phyloP scores from a whole-genome alignment of 2,113 vertebrate genomes.

The Austrofundulus limnaeus region DNA sequence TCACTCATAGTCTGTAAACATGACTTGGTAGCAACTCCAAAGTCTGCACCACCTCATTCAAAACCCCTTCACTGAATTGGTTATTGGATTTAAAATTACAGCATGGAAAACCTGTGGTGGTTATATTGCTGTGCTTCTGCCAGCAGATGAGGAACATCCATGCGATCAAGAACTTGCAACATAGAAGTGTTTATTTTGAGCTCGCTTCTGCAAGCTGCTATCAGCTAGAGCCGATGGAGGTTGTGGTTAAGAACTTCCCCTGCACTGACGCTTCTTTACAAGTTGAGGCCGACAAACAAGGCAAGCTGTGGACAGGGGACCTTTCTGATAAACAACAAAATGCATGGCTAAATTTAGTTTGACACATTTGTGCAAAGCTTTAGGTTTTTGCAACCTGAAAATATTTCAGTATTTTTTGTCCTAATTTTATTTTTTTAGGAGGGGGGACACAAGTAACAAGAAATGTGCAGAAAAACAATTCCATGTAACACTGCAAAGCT shows the following conservation, averaged over 20 bases:
- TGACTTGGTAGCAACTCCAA: conserved; percentile 51
- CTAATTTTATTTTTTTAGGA: conserved; percentile 16
- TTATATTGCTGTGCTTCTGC: conserved; percentile 13
- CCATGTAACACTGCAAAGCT: conserved; percentile 48
- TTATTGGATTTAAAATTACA: conserved; percentile 31
- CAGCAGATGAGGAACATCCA: conserved; percentile 15
- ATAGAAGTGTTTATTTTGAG: conserved; percentile 22
- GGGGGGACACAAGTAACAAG: conserved; percentile 15
- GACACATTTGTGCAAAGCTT: not conserved
- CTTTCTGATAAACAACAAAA: conserved; percentile 23
- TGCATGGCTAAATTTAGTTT: conserved; percentile 17
- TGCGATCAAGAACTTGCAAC: not conserved
- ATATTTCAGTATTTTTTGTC: not conserved
- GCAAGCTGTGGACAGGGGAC: not conserved
- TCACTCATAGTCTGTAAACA: conserved; percentile 67
- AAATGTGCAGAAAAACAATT: conserved; percentile 33
- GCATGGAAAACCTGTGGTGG: not conserved
- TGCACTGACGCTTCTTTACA: conserved; percentile 5
- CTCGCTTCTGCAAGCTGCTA: conserved; percentile 26
- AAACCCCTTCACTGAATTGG: conserved; percentile 21
- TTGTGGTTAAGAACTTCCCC: conserved; percentile 47
- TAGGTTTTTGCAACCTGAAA: conserved; percentile 5
- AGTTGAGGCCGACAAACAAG: conserved; percentile 7
- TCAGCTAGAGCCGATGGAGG: conserved; percentile 2
- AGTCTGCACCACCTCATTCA: conserved; percentile 27